Evolutionary conservation across 2,797 vertebrate genomes (phyloP), one percentile per base, ranked within the genome.

Genomic region (Gallinago nigripennis): DNA sequence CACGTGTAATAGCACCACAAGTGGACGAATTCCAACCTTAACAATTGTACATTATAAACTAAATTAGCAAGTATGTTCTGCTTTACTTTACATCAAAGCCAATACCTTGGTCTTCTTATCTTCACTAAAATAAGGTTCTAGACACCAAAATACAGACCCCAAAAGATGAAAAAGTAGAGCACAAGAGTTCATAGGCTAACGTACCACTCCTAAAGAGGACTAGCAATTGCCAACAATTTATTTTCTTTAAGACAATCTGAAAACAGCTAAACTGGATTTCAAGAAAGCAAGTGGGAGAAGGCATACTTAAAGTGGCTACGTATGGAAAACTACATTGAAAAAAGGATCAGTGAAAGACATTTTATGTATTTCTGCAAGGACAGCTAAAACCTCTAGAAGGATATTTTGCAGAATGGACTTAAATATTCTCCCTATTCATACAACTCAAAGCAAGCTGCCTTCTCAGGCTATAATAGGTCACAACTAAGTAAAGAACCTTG

Each of bases 401-500:
- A 37, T 37, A 37, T 37, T 37, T 37, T 24, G 46, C 46, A 48
- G 46, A 48, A 48, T 48, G 46, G 46, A 24, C 46, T 48, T 48
- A 23, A 24, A 48, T 93, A 94, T 77, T 97, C 92, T 97, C 86
- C 90, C 95, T 96, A 96, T 97, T 98, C 94, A 97, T 79, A 70
- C 89, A 90, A 93, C 90, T 97, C 92, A 96, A 98, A 97, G 96
- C 95, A 96, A 96, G 83, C 56, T 80, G 79, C 88, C 92, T 95
- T 97, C 95, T 94, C 95, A 95, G 96, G 96, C 93, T 97, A 58
- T 73, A 97, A 97, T 13, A 98, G 97, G 97, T 98, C 97, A 98
- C 94, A 96, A 97, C 90, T 97, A 98, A 98, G 96, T 97, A 98
- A 57, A 97, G 96, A 95, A 97, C 95, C 97, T 97, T 96, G 89